These are phyloP conservation scores for Hiodon tergisus DNA, from an alignment of 2,113 vertebrate genomes.

Conservation along the genomic window DNA sequence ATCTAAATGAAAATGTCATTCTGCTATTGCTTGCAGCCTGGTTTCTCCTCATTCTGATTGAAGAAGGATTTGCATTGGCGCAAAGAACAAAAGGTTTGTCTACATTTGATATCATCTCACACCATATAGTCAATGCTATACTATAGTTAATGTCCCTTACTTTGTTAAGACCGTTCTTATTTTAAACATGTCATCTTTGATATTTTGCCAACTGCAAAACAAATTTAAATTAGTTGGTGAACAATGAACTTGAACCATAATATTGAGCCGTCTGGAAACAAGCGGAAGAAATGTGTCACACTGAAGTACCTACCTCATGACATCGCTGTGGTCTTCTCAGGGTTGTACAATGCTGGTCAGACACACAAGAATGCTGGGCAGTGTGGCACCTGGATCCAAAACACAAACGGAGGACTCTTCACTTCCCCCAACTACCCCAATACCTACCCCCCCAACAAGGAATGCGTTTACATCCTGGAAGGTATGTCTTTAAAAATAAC, in stretches of 20 bases:
- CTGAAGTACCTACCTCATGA: not conserved
- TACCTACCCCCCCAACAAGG: constrained; percentile 91
- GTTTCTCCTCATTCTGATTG: constrained; percentile 84
- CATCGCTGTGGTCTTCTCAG: constrained; percentile 48
- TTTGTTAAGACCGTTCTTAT: too few species aligned
- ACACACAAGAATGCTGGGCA: constrained; percentile 73
- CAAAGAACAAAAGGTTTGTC: constrained; percentile 88
- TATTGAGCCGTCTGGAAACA: too few species aligned
- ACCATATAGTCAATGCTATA: too few species aligned
- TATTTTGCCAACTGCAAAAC: too few species aligned
- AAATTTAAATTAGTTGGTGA: too few species aligned
- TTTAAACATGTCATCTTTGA: too few species aligned
- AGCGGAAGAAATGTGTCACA: too few species aligned
- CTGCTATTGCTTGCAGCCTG: constrained; percentile 63
- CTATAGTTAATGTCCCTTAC: too few species aligned
- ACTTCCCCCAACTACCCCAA: constrained; percentile 93
- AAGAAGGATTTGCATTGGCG: constrained; percentile 87
- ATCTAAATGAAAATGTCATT: too few species aligned
- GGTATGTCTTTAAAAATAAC: constrained; percentile 54
- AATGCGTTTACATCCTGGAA: constrained; percentile 96
- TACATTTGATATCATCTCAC: not conserved
- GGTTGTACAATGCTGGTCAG: constrained; percentile 71
- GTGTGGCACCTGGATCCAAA: constrained; percentile 90
- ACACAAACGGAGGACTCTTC: constrained; percentile 92
- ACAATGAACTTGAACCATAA: too few species aligned